Base-by-base conservation (phyloP, 2,113 vertebrate genomes). In the Eptesicus fuscus region DNA sequence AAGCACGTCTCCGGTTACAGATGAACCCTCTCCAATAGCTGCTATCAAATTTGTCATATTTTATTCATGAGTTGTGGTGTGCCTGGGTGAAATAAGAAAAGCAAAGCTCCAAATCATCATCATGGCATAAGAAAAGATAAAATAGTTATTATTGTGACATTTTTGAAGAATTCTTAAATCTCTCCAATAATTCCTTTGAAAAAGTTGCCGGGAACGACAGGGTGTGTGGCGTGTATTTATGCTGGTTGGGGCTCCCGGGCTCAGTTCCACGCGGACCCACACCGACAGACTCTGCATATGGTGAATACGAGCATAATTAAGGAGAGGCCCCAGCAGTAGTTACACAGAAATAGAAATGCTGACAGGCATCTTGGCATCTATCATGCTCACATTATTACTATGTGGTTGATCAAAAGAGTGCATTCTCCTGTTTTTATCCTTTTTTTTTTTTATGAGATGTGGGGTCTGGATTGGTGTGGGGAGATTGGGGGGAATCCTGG, bases 41-140 rank as follows among this genome's bases (percentile, higher is more conserved):
- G 98, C 99, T 98, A 99, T 99, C 99, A 99, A 98, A 98, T 98
- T 98, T 98, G 98, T 98, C 99, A 99, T 99, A 98, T 99, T 99
- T 99, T 99, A 99, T 99, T 99, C 98, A 99, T 99, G 98, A 99
- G 98, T 98, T 99, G 98, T 98, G 98, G 97, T 98, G 97, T 98
- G 99, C 98, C 98, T 98, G 97, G 96, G 96, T 98, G 98, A 98
- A 98, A 98, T 98, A 99, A 98, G 98, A 97, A 98, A 99, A 98
- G 98, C 98, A 98, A 97, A 97, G 97, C 98, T 98, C 98, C 98
- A 98, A 97, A 98, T 98, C 96, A 97, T 98, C 98, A 99, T 98
- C 98, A 98, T 61, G 87, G 97, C 97, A 96, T 97, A 98, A 97
- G 97, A 94, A 92, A 98, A 98, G 97, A 98, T 97, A 98, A 98